Evolutionary conservation across 2,888 invertebrate species (phyloP).

Genomic region (Corythucha ciliata): DNA sequence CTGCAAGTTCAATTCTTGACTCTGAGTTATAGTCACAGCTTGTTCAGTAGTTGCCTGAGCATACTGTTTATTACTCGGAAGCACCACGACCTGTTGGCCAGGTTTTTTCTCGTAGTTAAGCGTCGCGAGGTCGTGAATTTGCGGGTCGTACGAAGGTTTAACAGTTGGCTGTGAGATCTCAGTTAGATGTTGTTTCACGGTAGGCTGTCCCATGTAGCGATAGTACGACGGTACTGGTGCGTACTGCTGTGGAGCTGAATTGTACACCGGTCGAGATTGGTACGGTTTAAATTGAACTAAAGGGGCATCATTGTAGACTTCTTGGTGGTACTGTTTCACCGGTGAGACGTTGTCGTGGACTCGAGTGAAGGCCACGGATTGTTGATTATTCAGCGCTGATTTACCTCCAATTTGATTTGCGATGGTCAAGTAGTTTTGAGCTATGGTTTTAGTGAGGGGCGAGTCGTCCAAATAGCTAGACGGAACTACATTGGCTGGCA

Average conservation of each 20-base stretch:
- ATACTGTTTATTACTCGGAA: neutral
- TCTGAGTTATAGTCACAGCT: constrained; percentile 31
- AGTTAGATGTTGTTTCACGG: constrained; percentile 19
- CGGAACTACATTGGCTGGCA: too few species aligned
- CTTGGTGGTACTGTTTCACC: neutral
- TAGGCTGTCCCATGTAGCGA: too few species aligned
- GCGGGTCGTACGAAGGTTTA: neutral
- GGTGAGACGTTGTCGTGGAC: constrained; percentile 1
- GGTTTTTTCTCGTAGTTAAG: too few species aligned
- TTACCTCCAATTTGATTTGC: constrained; percentile 26
- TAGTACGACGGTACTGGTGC: too few species aligned
- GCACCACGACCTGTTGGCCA: neutral
- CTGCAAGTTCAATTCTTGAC: too few species aligned
- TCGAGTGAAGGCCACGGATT: constrained; percentile 3
- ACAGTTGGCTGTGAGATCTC: constrained; percentile 7
- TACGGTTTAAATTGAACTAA: constrained; percentile 5
- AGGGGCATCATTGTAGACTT: neutral
- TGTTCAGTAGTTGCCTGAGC: constrained; percentile 9
- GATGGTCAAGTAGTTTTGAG: constrained; percentile 30
- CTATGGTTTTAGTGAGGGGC: constrained; percentile 26
- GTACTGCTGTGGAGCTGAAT: constrained; percentile 1
- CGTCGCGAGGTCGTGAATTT: neutral
- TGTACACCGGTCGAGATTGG: constrained; percentile 8
- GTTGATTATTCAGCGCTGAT: too few species aligned
- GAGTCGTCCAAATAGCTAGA: too few species aligned